Conservation (phyloP, 1,140 invertebrate species). For the Macrocentrus cingulum region DNA sequence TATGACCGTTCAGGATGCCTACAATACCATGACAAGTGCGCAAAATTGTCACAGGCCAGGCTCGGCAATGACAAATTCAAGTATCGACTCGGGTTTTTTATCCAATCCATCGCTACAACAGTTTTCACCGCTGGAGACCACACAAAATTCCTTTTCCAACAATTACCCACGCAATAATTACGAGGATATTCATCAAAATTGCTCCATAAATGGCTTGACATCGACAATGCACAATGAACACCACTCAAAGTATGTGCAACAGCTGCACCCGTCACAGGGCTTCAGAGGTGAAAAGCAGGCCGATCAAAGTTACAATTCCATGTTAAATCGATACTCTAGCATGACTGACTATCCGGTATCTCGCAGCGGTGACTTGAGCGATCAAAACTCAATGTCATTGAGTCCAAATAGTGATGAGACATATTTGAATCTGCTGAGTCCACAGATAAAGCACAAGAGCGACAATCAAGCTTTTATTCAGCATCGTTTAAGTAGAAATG, state of each 20-base stretch:
- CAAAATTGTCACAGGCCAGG: slow-evolving; percentile 43
- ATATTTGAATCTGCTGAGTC: slow-evolving; percentile 44
- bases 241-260: slow-evolving; percentile 40
- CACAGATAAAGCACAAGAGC: slow-evolving; percentile 35
- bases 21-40: slow-evolving; percentile 30
- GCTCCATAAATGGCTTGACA: slow-evolving; percentile 37
- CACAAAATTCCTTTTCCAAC: slow-evolving; percentile 45
- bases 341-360: slow-evolving; percentile 39
- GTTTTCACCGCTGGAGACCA: slow-evolving; percentile 47
- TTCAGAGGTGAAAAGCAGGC: slow-evolving; percentile 40
- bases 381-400: slow-evolving; percentile 33
- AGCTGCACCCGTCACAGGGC: slow-evolving; percentile 33
- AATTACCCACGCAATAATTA: slow-evolving; percentile 42
- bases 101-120: slow-evolving; percentile 53
- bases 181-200: slow-evolving; percentile 42
- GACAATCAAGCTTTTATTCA: slow-evolving; percentile 27
- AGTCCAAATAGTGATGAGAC: slow-evolving; percentile 44
- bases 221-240: slow-evolving; percentile 39
- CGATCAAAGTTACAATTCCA: slow-evolving; percentile 47
- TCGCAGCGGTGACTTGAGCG: slow-evolving; percentile 35
- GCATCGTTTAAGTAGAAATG: slow-evolving; percentile 32
- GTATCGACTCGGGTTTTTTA: slow-evolving; percentile 49
- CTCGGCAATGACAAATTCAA: slow-evolving; percentile 52
- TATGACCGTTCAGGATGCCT: slow-evolving; percentile 44
- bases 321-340: slow-evolving; percentile 41